Base-by-base conservation (phyloP, 1,140 invertebrate genomes). In the Schlechtendalia chinensis region DNA sequence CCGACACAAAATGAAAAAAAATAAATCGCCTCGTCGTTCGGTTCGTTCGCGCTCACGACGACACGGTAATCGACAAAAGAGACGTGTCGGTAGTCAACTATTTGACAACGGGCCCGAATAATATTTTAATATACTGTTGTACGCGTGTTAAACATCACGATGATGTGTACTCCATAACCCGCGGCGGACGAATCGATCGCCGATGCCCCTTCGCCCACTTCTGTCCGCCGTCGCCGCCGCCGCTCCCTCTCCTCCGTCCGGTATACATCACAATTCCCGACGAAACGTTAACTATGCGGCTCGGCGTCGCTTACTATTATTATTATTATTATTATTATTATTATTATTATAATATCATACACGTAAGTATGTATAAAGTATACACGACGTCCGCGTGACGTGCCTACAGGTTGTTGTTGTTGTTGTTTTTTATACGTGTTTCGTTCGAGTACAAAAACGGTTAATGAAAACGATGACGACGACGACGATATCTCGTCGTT, bases 301-400 rank as follows among this genome's bases (percentile, higher is more conserved):
- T 10, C 22, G 12, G 16, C 16, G n/a, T n/a, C n/a, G n/a, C n/a
- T n/a, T n/a, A n/a, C n/a, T n/a, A n/a, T n/a, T n/a, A n/a, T n/a
- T n/a, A n/a, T n/a, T n/a, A n/a, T n/a, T n/a, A n/a, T n/a, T n/a
- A n/a, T n/a, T n/a, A n/a, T n/a, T n/a, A n/a, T n/a, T n/a, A n/a
- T n/a, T n/a, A 71, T 71, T 71, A 54, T 72, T 27, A 72, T 72
- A 53, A n/a, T 72, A 72, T n/a, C 22, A 67, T 50, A 50, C 5
- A 50, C 47, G 2, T 67, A 24, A 4, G 32, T 47, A 67, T 12
- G 17, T 39, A 32, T 61, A 39, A 4, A 61, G 10, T 39, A n/a
- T 65, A 12, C 3, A 45, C 63, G n/a, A 1, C n/a, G 39, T 11
- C 14, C 22, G n/a, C 22, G 22, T 69, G 12, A 10, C 47, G 45